These are phyloP conservation scores for Lacanobia wlatinum DNA, from an alignment of 2,888 invertebrate species.

Conservation along the genomic window DNA sequence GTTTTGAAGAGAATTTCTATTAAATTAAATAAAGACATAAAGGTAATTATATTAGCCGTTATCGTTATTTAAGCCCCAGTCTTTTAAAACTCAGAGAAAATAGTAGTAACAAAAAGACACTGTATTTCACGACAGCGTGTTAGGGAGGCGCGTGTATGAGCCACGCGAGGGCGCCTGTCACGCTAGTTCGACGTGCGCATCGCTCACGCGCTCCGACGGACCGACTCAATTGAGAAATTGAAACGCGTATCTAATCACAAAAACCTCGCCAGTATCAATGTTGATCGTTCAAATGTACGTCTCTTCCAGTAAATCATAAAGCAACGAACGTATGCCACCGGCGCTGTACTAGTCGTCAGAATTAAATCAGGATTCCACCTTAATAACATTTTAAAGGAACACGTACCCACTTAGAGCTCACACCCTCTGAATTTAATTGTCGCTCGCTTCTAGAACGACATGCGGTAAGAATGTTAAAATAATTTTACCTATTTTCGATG, in stretches of 20 bases:
- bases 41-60: neutral
- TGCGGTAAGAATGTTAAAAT: slow-evolving; percentile 80
- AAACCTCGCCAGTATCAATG: slow-evolving; percentile 68
- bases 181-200: slow-evolving; percentile 80
- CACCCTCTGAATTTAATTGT: slow-evolving; percentile 78
- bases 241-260: slow-evolving; percentile 82
- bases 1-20: neutral
- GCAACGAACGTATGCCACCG: slow-evolving; percentile 33
- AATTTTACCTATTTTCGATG: slow-evolving; percentile 76
- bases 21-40: too few relatives aligned
- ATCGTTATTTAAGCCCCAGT: neutral
- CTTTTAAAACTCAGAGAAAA: slow-evolving; percentile 1
- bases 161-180: slow-evolving; percentile 75
- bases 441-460: slow-evolving; percentile 70
- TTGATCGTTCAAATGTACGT: slow-evolving; percentile 66
- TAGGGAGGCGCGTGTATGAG: slow-evolving; percentile 53
- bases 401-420: slow-evolving; percentile 72
- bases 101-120: slow-evolving; percentile 36
- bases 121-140: slow-evolving; percentile 46
- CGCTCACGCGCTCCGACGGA: slow-evolving; percentile 86
- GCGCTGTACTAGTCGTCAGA: slow-evolving; percentile 56
- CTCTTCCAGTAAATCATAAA: slow-evolving; percentile 58
- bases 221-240: slow-evolving; percentile 89
- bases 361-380: slow-evolving; percentile 71
- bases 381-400: slow-evolving; percentile 73